A percentile compares a stretch with the other conserved stretches of the same genome.
Conservation (phyloP, 2,113 vertebrate species). For the Brachypteracias leptosomus region DNA sequence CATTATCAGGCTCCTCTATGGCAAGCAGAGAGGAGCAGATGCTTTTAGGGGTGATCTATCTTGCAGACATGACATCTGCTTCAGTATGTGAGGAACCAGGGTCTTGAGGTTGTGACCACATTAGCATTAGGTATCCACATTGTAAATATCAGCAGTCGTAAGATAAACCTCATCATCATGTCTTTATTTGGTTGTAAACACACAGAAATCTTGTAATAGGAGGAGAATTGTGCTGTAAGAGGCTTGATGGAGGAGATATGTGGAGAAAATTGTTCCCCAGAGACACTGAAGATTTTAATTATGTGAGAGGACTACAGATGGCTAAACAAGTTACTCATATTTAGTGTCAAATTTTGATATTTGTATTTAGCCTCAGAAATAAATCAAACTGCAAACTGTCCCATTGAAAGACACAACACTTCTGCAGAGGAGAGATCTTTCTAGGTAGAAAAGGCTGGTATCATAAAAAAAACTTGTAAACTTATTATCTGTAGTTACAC, state of each 20-base stretch:
- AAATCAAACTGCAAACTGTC: background rate
- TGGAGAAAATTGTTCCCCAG: background rate
- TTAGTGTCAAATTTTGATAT: background rate
- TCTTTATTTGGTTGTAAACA: background rate
- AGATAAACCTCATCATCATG: background rate
- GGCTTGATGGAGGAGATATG: background rate
- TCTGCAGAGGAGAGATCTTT: background rate
- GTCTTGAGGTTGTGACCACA: background rate
- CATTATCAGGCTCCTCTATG: background rate
- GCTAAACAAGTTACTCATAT: background rate
- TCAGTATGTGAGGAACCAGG: background rate
- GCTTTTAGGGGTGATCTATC: background rate
- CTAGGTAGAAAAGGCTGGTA: background rate
- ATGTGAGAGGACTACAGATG: background rate
- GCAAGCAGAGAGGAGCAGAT: background rate
- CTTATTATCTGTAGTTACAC: background rate
- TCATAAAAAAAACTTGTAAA: background rate
- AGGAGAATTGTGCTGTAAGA: background rate
- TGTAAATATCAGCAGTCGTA: background rate
- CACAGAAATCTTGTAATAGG: background rate
- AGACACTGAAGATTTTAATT: background rate
- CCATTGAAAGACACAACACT: background rate
- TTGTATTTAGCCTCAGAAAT: background rate
- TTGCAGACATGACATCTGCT: background rate
- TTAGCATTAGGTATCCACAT: background rate